These are phyloP conservation scores for Diarsia brunnea DNA, from an alignment of 2,888 invertebrate genomes.

Conservation along the genomic window DNA sequence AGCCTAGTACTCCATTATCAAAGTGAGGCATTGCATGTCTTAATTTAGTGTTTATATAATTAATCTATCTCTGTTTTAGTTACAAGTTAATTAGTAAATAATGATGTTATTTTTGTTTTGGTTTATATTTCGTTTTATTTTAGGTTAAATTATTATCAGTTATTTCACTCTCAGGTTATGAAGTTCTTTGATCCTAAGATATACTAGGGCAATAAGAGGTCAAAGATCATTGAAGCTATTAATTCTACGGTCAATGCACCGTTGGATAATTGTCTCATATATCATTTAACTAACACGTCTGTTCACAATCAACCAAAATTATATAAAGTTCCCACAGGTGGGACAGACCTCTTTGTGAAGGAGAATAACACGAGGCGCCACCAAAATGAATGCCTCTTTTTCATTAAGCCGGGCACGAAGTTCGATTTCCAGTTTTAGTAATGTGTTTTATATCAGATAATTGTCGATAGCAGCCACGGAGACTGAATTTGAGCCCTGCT, in stretches of 20 bases:
- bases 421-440: not conserved
- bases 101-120: slow-evolving; percentile 14
- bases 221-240: not conserved
- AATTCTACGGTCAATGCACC: not conserved
- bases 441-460: not conserved
- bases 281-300: not conserved
- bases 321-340: not conserved
- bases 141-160: not conserved
- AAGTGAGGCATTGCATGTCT: slow-evolving; percentile 24
- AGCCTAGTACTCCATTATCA: slow-evolving; percentile 39
- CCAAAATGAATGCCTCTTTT: not conserved
- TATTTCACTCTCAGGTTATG: not conserved
- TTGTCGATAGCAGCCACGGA: not conserved
- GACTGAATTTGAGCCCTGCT: not conserved
- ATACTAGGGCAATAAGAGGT: not conserved
- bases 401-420: not conserved
- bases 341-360: not conserved
- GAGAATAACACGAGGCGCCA: not conserved
- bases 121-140: slow-evolving; percentile 4
- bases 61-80: not conserved
- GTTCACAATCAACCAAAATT: not conserved
- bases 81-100: slow-evolving; percentile 15
- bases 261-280: not conserved
- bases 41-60: not conserved
- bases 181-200: not conserved